Conservation (phyloP, 2,113 vertebrate species). For the Rhineura floridana region DNA sequence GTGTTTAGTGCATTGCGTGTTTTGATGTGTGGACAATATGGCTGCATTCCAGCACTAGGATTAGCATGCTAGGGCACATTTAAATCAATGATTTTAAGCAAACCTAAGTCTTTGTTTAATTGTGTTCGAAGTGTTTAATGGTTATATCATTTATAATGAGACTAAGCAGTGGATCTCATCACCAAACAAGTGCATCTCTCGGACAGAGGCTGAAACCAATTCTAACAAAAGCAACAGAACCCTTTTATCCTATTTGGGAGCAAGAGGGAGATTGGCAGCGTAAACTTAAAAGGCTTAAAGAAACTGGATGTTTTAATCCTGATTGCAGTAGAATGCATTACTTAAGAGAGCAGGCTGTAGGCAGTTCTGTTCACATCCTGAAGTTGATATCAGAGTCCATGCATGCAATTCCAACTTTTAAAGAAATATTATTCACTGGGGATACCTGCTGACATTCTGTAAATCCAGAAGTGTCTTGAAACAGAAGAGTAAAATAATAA, state of each 20-base stretch:
- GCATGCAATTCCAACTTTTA: conserved; percentile 55
- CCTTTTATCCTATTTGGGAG: not conserved
- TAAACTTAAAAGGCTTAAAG: not conserved
- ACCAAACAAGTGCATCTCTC: not conserved
- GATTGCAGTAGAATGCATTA: conserved; percentile 26
- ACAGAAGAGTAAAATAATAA: conserved; percentile 63
- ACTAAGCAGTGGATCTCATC: not conserved
- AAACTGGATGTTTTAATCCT: conserved; percentile 25
- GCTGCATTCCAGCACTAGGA: not conserved
- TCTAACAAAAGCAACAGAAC: not conserved
- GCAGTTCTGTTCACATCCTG: conserved; percentile 49
- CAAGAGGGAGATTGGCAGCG: not conserved
- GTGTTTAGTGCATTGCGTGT: not conserved
- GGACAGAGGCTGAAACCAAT: not conserved
- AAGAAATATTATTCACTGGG: conserved; percentile 56
- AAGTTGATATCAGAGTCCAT: conserved; percentile 51
- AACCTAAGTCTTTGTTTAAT: not conserved
- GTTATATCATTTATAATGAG: not conserved
- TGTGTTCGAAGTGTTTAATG: not conserved
- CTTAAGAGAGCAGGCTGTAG: conserved; percentile 38
- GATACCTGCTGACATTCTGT: conserved; percentile 60
- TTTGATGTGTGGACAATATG: not conserved
- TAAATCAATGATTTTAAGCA: not conserved
- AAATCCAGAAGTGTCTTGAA: conserved; percentile 58
- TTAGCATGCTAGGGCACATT: not conserved